Evolutionary conservation across 2,888 invertebrate genomes (phyloP).

Genomic region (Drosophila mettleri): DNA sequence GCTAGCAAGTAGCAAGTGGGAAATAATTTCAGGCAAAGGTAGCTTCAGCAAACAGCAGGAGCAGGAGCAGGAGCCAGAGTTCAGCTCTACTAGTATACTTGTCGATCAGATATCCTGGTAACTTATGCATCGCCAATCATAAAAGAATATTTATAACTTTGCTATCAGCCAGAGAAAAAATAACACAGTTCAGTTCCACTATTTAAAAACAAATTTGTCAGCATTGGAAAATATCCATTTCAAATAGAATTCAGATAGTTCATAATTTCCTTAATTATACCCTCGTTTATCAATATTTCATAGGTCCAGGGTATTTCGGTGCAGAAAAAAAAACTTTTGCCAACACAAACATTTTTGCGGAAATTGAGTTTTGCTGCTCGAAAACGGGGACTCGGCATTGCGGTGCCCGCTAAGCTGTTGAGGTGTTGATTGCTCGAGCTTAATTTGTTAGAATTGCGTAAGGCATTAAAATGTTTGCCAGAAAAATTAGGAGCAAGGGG

Average conservation of each 20-base stretch:
- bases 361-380: slow-evolving; percentile 68
- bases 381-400: slow-evolving; percentile 2
- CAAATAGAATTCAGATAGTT: not conserved
- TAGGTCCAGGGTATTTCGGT: slow-evolving; percentile 19
- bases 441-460: slow-evolving; percentile 79
- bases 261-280: not conserved
- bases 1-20: slow-evolving; percentile 32
- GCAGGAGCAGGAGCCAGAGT: not conserved
- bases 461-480: slow-evolving; percentile 78
- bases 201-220: not conserved
- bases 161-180: no score
- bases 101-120: slow-evolving; percentile 5
- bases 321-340: slow-evolving; percentile 30
- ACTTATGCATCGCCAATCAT: no score
- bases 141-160: no score
- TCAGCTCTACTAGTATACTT: not conserved
- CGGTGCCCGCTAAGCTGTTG: slow-evolving; percentile 34
- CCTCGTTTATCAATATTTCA: not conserved
- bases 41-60: not conserved
- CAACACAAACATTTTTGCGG: slow-evolving; percentile 68
- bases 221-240: no score
- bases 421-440: slow-evolving; percentile 81
- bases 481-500: slow-evolving; percentile 61
- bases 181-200: not conserved
- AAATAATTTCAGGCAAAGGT: slow-evolving; percentile 43